Percentiles rank a stretch among this genome's conserved stretches.
Conservation (phyloP, 2,888 invertebrate genomes). For the Agrotis clavis region DNA sequence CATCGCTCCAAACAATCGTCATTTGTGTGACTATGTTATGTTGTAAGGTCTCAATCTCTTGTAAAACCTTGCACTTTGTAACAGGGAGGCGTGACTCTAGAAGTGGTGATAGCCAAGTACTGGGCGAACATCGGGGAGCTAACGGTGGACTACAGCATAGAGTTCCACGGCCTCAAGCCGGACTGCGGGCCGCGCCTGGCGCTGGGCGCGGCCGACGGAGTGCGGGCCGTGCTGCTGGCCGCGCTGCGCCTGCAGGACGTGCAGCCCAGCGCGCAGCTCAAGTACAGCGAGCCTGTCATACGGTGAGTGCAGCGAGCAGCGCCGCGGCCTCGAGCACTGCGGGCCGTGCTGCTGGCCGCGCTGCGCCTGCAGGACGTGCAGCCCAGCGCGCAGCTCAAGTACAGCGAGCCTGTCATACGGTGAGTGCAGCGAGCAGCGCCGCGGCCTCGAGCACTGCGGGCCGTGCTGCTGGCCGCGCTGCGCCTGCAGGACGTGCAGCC, state of each 20-base stretch:
- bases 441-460: too few relatives aligned
- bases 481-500: conserved; percentile 94
- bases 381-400: conserved; percentile 94
- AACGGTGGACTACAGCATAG: conserved; percentile 93
- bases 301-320: too few relatives aligned
- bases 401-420: conserved; percentile 92
- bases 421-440: too few relatives aligned
- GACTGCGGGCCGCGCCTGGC: conserved; percentile 91
- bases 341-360: conserved; percentile 76
- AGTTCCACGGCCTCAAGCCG: conserved; percentile 96
- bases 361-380: conserved; percentile 95
- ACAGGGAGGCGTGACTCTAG: conserved; percentile 95
- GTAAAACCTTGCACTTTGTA: neutral
- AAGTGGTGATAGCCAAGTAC: conserved; percentile 98
- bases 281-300: conserved; percentile 93
- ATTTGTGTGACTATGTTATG: too few relatives aligned
- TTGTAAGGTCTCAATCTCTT: neutral
- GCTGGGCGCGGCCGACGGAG: conserved; percentile 95
- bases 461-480: too few relatives aligned
- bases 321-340: too few relatives aligned
- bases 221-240: conserved; percentile 93
- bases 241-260: conserved; percentile 95
- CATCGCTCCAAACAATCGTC: too few relatives aligned
- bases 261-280: conserved; percentile 94
- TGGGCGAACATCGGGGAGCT: conserved; percentile 98